Conservation (phyloP, 2,113 vertebrate genomes). For the Grammomys surdaster region DNA sequence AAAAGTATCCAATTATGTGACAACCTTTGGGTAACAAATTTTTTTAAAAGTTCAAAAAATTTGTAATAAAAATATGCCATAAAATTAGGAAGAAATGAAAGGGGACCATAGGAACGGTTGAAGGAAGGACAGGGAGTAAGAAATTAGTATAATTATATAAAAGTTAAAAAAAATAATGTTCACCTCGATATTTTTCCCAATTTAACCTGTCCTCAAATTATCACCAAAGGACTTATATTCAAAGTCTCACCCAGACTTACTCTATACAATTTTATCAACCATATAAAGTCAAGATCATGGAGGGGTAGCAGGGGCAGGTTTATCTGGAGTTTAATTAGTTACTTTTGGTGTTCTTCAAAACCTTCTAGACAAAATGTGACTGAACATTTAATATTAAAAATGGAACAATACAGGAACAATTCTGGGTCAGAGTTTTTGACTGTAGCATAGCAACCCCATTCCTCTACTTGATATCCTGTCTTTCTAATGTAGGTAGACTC, state of each 20-base stretch:
- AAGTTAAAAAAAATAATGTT: neutral
- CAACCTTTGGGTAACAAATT: too few relatives aligned
- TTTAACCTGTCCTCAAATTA: neutral
- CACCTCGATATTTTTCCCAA: neutral
- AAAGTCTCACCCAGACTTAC: neutral
- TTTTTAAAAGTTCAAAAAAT: neutral
- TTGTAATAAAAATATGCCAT: neutral
- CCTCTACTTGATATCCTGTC: too few relatives aligned
- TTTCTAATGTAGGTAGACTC: too few relatives aligned
- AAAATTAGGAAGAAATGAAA: neutral
- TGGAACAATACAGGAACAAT: neutral
- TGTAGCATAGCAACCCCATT: too few relatives aligned
- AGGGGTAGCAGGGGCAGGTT: accelerated
- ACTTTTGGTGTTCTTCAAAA: neutral
- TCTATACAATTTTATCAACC: neutral
- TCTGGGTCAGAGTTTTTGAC: too few relatives aligned
- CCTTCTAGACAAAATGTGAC: neutral
- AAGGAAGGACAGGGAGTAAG: neutral
- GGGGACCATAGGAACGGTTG: neutral
- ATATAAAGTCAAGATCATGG: neutral
- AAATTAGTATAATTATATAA: neutral
- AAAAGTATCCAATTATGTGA: too few relatives aligned
- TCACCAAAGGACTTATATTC: neutral
- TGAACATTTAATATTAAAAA: constrained; percentile 2
- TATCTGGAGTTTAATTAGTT: neutral